Evolutionary conservation across 2,113 vertebrate species (phyloP), one percentile per base, ranked within the genome.

Genomic region (Marcusenius ussheri): DNA sequence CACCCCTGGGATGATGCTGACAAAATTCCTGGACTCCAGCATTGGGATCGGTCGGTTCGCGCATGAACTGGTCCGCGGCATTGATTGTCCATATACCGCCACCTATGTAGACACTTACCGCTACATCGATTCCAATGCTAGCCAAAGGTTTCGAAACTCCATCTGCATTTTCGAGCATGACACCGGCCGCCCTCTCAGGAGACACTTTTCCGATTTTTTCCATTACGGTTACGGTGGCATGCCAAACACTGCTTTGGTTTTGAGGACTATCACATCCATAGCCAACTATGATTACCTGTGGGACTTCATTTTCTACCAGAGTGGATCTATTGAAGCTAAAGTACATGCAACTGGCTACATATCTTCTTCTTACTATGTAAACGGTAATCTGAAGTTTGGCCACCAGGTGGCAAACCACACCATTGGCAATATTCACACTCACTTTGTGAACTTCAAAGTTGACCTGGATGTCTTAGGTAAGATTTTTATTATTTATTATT

Each of bases 81-180:
- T 98, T 0, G 98, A 99, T 89, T 98, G 98, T 83, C 98, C 98
- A 0, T 95, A 97, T 5, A 46, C 90, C 0, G 96, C 97, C 8
- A 95, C 95, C 0, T 96, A 95, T 51, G 66, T 97, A 24, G 96
- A 97, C 80, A 94, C 95, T 0, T 93, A 96, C 66, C 92, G 96
- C 13, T 95, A 97, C 42, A 94, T 96, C 0, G 95, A 96, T 1
- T 90, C 90, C 0, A 92, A 93, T 0, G 10, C 6, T 0, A 91
- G 95, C 0, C 90, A 92, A 45, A 90, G 92, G 0, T 95, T 91
- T 21, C 93, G 92, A 3, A 97, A 96, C 3, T 96, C 97, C 0
- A 95, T 98, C 70, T 98, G 98, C 90, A n/a, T 98, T 31, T 98
- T 99, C 31, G 97, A 98, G 94, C 96, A 97, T 46, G 97, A 96